phyloP scores from a whole-genome alignment of 2,888 invertebrate genomes.

The Caenorhabditis auriculariae region DNA sequence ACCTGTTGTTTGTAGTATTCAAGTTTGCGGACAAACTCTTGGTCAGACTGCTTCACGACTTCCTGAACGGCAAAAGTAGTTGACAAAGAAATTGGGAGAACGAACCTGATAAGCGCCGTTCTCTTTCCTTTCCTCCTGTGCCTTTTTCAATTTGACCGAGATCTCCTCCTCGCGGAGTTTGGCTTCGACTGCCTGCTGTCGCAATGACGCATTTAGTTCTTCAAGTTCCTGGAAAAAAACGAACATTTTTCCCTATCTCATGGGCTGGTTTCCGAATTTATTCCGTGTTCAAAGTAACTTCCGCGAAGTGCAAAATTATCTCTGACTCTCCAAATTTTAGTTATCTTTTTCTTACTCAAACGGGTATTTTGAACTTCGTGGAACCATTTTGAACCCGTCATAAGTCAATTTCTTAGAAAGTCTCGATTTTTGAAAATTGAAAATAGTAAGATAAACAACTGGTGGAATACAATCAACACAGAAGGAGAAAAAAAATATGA shows the following conservation, averaged over 20 bases:
- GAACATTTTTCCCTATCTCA: too few species aligned
- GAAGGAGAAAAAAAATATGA: too few species aligned
- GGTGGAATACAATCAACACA: background rate
- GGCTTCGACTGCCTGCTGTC: slow-evolving; percentile 1
- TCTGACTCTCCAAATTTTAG: too few species aligned
- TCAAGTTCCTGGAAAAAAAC: slow-evolving; percentile 5
- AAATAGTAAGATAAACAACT: background rate
- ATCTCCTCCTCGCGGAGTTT: slow-evolving; percentile 64
- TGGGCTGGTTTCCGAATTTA: too few species aligned
- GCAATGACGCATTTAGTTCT: background rate
- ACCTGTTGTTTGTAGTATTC: slow-evolving; percentile 67
- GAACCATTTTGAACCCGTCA: too few species aligned
- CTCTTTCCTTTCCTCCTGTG: slow-evolving; percentile 64
- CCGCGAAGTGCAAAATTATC: too few species aligned
- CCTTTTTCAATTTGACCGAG: slow-evolving; percentile 78
- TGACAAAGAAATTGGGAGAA: too few species aligned
- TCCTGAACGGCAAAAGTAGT: slow-evolving; percentile 4
- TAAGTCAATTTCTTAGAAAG: background rate
- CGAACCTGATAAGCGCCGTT: slow-evolving; percentile 37
- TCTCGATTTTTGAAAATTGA: background rate
- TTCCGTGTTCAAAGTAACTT: too few species aligned
- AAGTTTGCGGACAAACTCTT: slow-evolving; percentile 80
- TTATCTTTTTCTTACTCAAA: too few species aligned
- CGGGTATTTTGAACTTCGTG: too few species aligned
- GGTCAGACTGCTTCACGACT: slow-evolving; percentile 66